Conservation (phyloP, 2,888 invertebrate species). For the Candidula unifasciata region DNA sequence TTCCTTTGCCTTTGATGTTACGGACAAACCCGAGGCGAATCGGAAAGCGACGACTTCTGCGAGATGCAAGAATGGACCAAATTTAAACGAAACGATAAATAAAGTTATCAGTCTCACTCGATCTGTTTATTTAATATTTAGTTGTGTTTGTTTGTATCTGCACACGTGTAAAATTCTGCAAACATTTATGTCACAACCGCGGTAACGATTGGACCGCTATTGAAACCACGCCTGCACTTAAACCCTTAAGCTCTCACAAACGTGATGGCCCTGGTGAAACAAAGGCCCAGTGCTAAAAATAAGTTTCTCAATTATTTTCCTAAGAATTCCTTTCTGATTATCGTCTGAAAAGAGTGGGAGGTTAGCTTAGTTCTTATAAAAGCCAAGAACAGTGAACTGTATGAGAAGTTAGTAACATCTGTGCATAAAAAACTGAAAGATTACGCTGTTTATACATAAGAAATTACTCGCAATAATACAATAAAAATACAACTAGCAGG, state of each 20-base stretch:
- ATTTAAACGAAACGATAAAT: slow-evolving; percentile 5
- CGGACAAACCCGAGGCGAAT: slow-evolving; percentile 43
- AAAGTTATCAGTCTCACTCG: not conserved
- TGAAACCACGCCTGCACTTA: not conserved
- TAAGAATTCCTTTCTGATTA: not conserved
- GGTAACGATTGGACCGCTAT: not conserved
- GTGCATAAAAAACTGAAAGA: too few relatives aligned
- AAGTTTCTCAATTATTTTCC: not conserved
- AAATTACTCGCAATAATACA: too few relatives aligned
- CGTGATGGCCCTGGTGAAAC: slow-evolving; percentile 13
- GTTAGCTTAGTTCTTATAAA: too few relatives aligned
- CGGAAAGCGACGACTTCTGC: slow-evolving; percentile 37
- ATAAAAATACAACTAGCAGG: too few relatives aligned
- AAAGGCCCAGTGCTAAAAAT: slow-evolving; percentile 28
- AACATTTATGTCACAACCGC: too few relatives aligned
- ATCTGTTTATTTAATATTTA: not conserved
- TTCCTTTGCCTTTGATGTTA: slow-evolving; percentile 50
- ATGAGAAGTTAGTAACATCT: too few relatives aligned
- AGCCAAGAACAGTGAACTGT: too few relatives aligned
- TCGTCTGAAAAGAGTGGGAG: too few relatives aligned
- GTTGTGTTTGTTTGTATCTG: not conserved
- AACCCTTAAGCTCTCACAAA: not conserved
- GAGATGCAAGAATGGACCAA: not conserved
- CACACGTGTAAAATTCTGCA: too few relatives aligned
- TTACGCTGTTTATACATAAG: too few relatives aligned